Evolutionary conservation across 2,797 vertebrate species (phyloP).

Genomic region (Sciurus vulgaris): DNA sequence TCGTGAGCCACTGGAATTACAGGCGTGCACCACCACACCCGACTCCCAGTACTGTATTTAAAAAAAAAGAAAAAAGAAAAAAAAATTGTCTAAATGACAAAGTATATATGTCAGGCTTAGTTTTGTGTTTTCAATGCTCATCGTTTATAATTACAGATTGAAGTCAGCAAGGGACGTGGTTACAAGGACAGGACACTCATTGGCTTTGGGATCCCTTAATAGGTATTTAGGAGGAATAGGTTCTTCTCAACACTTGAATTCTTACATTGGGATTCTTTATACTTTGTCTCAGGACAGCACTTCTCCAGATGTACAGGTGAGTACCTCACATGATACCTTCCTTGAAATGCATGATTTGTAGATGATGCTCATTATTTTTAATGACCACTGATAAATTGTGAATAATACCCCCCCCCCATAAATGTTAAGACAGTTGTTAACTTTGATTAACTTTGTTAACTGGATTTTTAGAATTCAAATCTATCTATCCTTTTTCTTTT

Average conservation of each 20-base stretch:
- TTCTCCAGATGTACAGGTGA: slow-evolving; percentile 96
- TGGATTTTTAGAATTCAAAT: slow-evolving; percentile 46
- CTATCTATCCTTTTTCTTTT: slow-evolving; percentile 30
- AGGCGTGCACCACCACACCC: too few species aligned
- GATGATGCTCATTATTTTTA: slow-evolving; percentile 28
- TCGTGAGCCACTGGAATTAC: too few species aligned
- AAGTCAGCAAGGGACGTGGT: slow-evolving; percentile 94
- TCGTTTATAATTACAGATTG: slow-evolving; percentile 91
- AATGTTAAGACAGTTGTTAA: slow-evolving; percentile 56
- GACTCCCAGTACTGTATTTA: too few species aligned
- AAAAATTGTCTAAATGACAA: slow-evolving; percentile 28
- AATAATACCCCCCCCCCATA: not conserved
- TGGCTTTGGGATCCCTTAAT: slow-evolving; percentile 93
- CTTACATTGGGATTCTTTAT: slow-evolving; percentile 94
- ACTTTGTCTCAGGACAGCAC: slow-evolving; percentile 96
- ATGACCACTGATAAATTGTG: slow-evolving; percentile 20
- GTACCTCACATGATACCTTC: slow-evolving; percentile 1
- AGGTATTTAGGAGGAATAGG: slow-evolving; percentile 93
- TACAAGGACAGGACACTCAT: slow-evolving; percentile 93
- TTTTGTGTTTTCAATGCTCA: slow-evolving; percentile 1
- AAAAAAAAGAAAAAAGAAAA: not conserved
- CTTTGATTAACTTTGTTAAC: not conserved
- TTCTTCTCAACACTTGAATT: slow-evolving; percentile 93
- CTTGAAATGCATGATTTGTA: slow-evolving; percentile 18
- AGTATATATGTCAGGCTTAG: not conserved